These are phyloP conservation scores for Phaethon lepturus DNA, from an alignment of 2,113 vertebrate genomes.

Conservation along the genomic window DNA sequence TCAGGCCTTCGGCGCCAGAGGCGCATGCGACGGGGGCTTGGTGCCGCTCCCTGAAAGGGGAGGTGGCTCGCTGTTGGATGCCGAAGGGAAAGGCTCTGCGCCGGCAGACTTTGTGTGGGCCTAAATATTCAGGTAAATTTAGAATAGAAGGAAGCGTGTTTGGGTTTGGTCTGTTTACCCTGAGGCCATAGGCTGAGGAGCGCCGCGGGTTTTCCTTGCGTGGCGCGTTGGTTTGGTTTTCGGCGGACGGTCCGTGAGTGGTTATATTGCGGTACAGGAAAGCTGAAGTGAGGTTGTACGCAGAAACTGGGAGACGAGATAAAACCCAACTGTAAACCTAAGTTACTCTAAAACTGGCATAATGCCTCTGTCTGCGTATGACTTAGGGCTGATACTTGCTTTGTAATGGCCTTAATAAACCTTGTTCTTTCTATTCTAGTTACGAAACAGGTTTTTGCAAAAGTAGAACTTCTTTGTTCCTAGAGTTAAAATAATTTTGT, in stretches of 20 bases:
- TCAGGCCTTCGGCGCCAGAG: background rate
- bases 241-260: background rate
- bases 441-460: background rate
- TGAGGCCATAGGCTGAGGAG: background rate
- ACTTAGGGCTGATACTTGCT: background rate
- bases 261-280: background rate
- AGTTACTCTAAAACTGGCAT: background rate
- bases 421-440: background rate
- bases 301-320: background rate
- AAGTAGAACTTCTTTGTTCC: background rate
- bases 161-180: background rate
- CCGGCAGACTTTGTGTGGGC: rapidly evolving
- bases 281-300: background rate
- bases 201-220: background rate
- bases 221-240: background rate
- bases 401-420: slow-evolving; percentile 61
- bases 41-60: background rate
- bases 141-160: rapidly evolving
- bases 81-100: background rate
- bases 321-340: background rate
- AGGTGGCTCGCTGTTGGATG: background rate
- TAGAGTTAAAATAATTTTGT: background rate
- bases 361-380: background rate
- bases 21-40: rapidly evolving
- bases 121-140: background rate